Percentiles rank a stretch among this genome's conserved stretches.
phyloP scores from a whole-genome alignment of 1,140 invertebrate genomes.

The Lanistes nyassanus region DNA sequence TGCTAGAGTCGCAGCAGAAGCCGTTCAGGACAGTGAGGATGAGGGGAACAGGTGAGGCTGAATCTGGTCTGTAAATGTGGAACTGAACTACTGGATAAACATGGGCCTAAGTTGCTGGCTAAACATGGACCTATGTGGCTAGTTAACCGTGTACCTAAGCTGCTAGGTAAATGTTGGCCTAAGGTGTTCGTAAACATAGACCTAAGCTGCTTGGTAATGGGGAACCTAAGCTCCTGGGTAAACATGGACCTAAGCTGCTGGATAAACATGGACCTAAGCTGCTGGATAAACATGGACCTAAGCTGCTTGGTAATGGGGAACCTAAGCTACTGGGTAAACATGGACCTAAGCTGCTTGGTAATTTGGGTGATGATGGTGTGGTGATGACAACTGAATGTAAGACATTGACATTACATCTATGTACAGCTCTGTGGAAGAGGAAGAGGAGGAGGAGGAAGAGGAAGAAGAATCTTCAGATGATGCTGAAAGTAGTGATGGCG shows the following conservation, averaged over 20 bases:
- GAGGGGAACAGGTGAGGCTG: conserved; percentile 29
- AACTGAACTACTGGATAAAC: too few species aligned
- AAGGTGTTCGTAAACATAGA: background rate
- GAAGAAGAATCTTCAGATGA: background rate
- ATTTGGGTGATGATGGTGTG: background rate
- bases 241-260: background rate
- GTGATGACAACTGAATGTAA: background rate
- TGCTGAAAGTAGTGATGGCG: conserved; percentile 23
- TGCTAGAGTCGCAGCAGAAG: conserved; percentile 19
- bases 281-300: too few species aligned
- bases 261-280: background rate
- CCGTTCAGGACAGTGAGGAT: conserved; percentile 26
- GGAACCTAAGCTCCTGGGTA: background rate
- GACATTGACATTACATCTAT: background rate
- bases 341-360: background rate
- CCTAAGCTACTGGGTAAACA: background rate
- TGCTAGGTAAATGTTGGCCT: background rate
- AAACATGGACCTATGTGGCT: too few species aligned
- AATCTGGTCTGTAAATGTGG: background rate
- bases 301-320: background rate
- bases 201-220: background rate
- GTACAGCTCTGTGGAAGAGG: background rate
- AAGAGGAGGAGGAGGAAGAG: conserved; percentile 3
- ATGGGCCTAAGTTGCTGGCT: too few species aligned
- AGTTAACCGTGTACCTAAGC: background rate